Conservation (phyloP, 2,888 invertebrate genomes). For the Lampropteryx suffumata region DNA sequence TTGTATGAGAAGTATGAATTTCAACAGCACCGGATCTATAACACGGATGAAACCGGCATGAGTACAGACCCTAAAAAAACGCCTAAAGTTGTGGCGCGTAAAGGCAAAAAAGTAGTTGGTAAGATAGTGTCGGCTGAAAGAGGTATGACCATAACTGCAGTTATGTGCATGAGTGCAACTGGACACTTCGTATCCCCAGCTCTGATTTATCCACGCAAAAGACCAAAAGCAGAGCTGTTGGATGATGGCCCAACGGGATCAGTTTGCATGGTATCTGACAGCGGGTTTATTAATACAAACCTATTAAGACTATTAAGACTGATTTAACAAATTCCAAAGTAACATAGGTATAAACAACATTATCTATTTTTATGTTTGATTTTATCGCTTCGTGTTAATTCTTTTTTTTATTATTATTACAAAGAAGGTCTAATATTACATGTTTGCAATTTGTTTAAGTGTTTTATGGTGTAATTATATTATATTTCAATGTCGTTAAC, state of each 20-base stretch:
- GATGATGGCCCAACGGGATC: conserved; percentile 37
- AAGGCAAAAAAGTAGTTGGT: conserved; percentile 37
- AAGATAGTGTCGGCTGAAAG: conserved; percentile 36
- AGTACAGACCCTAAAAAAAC: conserved; percentile 38
- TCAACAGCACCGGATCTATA: conserved; percentile 32
- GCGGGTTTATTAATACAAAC: conserved; percentile 40
- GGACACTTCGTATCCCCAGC: conserved; percentile 44
- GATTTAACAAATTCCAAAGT: too few relatives aligned
- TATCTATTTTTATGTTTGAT: too few relatives aligned
- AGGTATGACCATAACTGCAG: conserved; percentile 36
- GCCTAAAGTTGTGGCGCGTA: conserved; percentile 35
- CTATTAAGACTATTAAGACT: too few relatives aligned
- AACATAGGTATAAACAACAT: too few relatives aligned
- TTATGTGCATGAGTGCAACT: conserved; percentile 38
- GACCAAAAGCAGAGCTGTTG: conserved; percentile 29
- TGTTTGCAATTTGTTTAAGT: too few relatives aligned
- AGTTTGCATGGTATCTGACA: conserved; percentile 24
- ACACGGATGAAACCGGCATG: conserved; percentile 24
- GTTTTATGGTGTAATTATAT: too few relatives aligned
- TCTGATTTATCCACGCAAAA: conserved; percentile 39
- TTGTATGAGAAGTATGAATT: conserved; percentile 34
- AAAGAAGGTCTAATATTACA: too few relatives aligned
- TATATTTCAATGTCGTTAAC: too few relatives aligned
- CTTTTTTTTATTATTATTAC: too few relatives aligned
- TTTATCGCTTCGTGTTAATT: too few relatives aligned